Evolutionary conservation across 2,888 invertebrate species (phyloP), one percentile per base, ranked within the genome.

Genomic region (Dione vanillae): DNA sequence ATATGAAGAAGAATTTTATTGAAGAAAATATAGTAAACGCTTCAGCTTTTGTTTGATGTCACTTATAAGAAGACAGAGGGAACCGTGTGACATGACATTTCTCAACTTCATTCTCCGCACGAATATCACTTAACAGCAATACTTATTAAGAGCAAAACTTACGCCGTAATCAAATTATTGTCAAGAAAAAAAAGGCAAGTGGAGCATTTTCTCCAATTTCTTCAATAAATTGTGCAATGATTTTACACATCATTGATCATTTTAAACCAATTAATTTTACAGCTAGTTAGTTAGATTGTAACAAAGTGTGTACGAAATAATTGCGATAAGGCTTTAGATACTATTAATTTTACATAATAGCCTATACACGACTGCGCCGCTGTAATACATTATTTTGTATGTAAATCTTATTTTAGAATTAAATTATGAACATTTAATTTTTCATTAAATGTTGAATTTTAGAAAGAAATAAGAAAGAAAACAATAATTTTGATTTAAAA

Each of bases 331-430:
- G 43, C 7, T 45, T 61, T 45, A 61, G 43, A 61, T 14, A n/a
- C 45, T 61, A 61, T 61, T 61, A 61, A 61, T 61, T 61, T 45
- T 27, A 61, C n/a, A 61, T 61, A 61, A 61, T 61, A 45, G 61
- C 61, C n/a, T 61, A 43, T 27, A 61, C 61, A 61, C 61, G 61
- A 61, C 27, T 61, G 41, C 43, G 27, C 43, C 3, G 59, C 14
- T 19, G 12, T 59, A 16, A 27, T 45, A 11, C 11, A 20, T 61
- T 61, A 37, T 37, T 37, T 56, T 56, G 11, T 37, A n/a, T 11
- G n/a, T 56, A 37, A 37, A 56, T 20, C 2, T 27, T 52, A 52
- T 56, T 35, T 54, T 54, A 54, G 0, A n/a, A n/a, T n/a, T n/a
- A n/a, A n/a, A n/a, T n/a, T 35, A 35, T 52, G 35, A 54, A 54